Base-by-base conservation (phyloP, 1,140 invertebrate genomes). In the Zaprionus gabonicus region DNA sequence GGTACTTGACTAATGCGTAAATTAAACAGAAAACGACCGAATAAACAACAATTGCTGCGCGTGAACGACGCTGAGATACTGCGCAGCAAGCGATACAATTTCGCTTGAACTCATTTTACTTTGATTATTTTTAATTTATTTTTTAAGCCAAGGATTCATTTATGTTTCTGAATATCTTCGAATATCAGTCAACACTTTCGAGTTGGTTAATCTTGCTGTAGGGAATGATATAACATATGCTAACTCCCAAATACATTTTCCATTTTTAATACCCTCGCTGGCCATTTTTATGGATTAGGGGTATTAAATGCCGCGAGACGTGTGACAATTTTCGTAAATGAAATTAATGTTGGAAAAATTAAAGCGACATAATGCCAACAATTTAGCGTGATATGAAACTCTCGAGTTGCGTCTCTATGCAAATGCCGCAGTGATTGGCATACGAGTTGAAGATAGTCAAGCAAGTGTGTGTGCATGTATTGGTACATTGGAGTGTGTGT, bases 1-100 rank as follows among this genome's bases (percentile, higher is more conserved):
- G 84, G 78, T 81, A 87, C 81, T 88, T 76, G 81, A 71, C 85
- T 87, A 87, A 84, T 87, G 84, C 78, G 85, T 84, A 84, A 88
- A 79, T 88, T 87, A 88, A 75, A 84, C 71, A 76, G 56, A 74
- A 68, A 60, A 75, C 41, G 77, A 68, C 60, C 10, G 65, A 41
- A 60, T 38, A 64, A 44, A 49, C 31, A 27, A 25, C 44, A 31
- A 23, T 15, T 12, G 1, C 20, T 0, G 55, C 41, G 17, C 2
- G 1, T 20, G 27, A 55, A 41, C 58, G 67, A 71, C 67, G 23
- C 1, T 0, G 0, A 12, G 10, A 71, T 64, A 71, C 72, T 36
- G 31, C 41, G 2, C 13, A 51, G 20, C 20, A 51, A 25, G 3
- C 20, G 23, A 5, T 10, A 25, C 20, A 51, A 51, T 51, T 51